Conservation (phyloP, 2,888 invertebrate species). For the Ennomos fuscantarius region DNA sequence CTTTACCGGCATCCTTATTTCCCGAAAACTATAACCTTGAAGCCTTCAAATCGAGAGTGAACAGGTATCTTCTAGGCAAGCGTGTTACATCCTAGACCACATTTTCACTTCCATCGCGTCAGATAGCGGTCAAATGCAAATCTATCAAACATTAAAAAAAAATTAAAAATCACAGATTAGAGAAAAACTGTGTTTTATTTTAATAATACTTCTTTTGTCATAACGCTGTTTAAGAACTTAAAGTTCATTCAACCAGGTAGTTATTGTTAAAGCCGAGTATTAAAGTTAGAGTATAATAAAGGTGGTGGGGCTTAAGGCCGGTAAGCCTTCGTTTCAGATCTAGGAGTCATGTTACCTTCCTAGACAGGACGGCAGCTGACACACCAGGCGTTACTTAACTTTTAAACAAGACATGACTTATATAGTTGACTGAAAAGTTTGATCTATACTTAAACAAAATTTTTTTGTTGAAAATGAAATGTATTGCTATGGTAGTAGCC, state of each 20-base stretch:
- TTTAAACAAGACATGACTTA: slow-evolving; percentile 23
- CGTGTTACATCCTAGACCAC: too few species aligned
- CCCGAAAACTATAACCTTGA: too few species aligned
- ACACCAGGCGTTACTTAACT: slow-evolving; percentile 53
- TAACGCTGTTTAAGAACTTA: slow-evolving; percentile 3
- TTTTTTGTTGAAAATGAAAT: too few species aligned
- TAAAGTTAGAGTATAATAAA: slow-evolving; percentile 67
- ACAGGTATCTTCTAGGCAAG: too few species aligned
- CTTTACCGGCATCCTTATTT: too few species aligned
- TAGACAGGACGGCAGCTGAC: slow-evolving; percentile 60
- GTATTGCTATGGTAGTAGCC: too few species aligned
- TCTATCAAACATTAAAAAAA: too few species aligned
- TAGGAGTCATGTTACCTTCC: slow-evolving; percentile 67
- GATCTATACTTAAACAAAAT: background rate
- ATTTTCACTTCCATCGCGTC: too few species aligned
- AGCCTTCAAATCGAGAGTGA: too few species aligned
- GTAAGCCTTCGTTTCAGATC: slow-evolving; percentile 56
- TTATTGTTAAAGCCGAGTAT: slow-evolving; percentile 57
- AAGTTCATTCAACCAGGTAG: slow-evolving; percentile 44
- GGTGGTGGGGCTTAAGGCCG: slow-evolving; percentile 59
- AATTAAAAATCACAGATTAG: too few species aligned
- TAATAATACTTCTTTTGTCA: background rate
- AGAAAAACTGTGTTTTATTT: too few species aligned
- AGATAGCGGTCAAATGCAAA: too few species aligned
- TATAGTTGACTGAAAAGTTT: background rate